Conservation (phyloP, 2,797 vertebrate species). For the Rhinatrema bivittatum region DNA sequence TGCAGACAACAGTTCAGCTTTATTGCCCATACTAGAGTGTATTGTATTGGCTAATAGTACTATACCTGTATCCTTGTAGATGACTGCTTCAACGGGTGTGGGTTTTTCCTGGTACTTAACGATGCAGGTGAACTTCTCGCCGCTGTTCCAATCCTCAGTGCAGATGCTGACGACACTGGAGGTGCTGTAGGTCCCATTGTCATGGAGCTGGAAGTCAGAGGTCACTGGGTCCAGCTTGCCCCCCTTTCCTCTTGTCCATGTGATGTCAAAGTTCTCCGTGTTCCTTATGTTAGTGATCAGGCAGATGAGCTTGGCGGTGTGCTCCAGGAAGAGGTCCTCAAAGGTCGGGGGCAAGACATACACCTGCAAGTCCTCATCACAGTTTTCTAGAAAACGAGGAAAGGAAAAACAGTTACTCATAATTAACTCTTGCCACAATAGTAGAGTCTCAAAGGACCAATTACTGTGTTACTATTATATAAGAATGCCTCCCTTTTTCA, state of each 20-base stretch:
- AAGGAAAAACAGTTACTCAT: no score
- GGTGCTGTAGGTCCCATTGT: conserved; percentile 4
- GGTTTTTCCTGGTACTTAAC: conserved; percentile 11
- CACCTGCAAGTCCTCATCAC: accelerated
- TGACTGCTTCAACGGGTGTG: not conserved
- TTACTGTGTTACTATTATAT: no score
- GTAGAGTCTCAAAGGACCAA: no score
- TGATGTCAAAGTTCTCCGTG: accelerated
- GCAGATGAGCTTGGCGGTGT: conserved; percentile 11
- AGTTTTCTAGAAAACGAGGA: accelerated
- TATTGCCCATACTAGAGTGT: no score
- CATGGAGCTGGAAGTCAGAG: accelerated
- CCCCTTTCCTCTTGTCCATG: not conserved
- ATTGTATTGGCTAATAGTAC: no score
- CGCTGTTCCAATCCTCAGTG: conserved; percentile 3
- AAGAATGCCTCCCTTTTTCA: no score
- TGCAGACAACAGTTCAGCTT: no score
- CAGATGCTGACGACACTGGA: not conserved
- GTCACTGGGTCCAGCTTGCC: accelerated
- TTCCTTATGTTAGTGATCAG: conserved; percentile 24
- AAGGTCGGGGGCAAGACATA: conserved; percentile 22
- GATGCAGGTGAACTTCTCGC: conserved; percentile 3
- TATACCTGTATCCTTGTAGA: conserved; percentile 10
- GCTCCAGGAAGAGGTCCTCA: conserved; percentile 15
- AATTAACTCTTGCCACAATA: no score